Base-by-base conservation (phyloP, 2,888 invertebrate species). In the Sinodicranocentrus sp. region DNA sequence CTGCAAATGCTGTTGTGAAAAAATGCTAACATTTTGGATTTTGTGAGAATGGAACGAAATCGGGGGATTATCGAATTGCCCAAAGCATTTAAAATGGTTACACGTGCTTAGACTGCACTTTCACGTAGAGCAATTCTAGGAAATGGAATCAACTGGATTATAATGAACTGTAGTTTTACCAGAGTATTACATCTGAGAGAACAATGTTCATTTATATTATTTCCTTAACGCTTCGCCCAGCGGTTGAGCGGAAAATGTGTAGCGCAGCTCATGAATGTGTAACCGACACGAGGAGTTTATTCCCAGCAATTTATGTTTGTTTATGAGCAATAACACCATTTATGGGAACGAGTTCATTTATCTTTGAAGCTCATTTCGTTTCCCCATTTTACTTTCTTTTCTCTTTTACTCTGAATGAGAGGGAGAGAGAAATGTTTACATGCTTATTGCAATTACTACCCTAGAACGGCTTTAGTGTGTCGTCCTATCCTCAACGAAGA, bases 321-420 rank as follows among this genome's bases (percentile, higher is more conserved):
- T 79, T 79, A 79, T 72, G 79, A 79, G 79, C 71, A 79, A 79
- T 79, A 79, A 79, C 79, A 79, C 71, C 79, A 72, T 79, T 79
- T 72, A 79, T 71, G 79, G 48, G 67, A 71, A 79, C 71, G 79
- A 71, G 71, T 79, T 79, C 79, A 79, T 79, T 79, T 79, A 79
- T 79, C 79, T 79, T 71, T 59, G 61, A 78, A 59, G 70, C 78
- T 78, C 78, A 57, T 78, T 78, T 70, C 39, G 28, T 67, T 67
- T 76, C 39, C 44, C 44, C 68, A 26, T 78, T 68, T 48, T 70
- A 19, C 43, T 28, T 33, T 19, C 52, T 52, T 52, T 19, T 19
- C 19, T 19, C 13, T 39, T 57, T n/a, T n/a, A n/a, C n/a, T n/a
- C 48, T 48, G 48, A 10, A 48, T 48, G 48, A 57, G 48, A 48